These are phyloP conservation scores for Uria aalge DNA, from an alignment of 2,113 vertebrate species.

Conservation along the genomic window DNA sequence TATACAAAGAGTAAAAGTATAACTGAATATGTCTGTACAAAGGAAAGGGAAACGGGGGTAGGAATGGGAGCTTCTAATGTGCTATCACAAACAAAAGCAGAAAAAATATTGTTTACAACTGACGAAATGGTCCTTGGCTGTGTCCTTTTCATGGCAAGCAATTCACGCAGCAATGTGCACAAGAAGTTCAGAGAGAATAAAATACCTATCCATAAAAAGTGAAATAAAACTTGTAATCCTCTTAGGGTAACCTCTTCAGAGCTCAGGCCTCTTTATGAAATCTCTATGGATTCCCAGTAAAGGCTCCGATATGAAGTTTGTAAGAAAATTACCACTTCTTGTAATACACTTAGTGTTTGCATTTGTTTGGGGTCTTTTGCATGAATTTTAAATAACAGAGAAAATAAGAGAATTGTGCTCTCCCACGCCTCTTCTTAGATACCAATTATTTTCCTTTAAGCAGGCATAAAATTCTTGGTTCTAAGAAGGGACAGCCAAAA, in stretches of 20 bases:
- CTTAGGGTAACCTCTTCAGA: neutral
- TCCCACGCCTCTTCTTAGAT: neutral
- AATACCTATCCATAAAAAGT: neutral
- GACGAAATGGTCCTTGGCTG: constrained; percentile 3
- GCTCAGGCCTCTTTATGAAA: neutral
- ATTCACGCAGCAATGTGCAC: neutral
- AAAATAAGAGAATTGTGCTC: neutral
- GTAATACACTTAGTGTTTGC: neutral
- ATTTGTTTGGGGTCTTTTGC: neutral
- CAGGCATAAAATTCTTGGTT: neutral
- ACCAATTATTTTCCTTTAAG: neutral
- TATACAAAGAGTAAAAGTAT: neutral
- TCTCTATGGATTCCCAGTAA: neutral
- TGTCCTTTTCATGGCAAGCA: neutral
- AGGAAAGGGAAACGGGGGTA: neutral
- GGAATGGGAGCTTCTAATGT: neutral
- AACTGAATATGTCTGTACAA: neutral
- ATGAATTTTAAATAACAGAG: neutral
- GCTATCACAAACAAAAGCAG: constrained; percentile 1
- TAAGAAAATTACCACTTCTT: neutral
- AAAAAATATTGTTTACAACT: constrained; percentile 11
- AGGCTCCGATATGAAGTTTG: neutral
- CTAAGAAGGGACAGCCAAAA: constrained; percentile 1
- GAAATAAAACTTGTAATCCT: neutral
- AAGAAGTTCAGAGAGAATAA: constrained; percentile 30